Base-by-base conservation (phyloP, 2,113 vertebrate species). In the Corydoras maculifer region DNA sequence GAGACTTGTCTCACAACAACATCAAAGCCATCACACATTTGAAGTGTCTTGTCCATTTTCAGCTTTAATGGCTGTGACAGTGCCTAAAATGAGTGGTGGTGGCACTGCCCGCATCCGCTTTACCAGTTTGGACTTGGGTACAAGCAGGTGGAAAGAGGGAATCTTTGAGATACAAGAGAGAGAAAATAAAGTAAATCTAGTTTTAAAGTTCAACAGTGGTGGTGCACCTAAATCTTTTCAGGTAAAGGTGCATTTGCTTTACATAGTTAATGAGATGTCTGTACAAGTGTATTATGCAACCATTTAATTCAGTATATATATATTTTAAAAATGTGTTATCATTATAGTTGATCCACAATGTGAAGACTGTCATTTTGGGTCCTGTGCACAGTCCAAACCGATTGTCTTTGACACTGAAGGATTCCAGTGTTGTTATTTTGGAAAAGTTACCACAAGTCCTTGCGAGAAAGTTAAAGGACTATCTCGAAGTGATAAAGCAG, bases 131-230 rank as follows among this genome's bases (percentile, higher is more conserved):
- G 94, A 97, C 9, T 83, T 92, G 50, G 95, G 97, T 9, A 93
- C 93, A 81, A 94, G 93, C 7, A 94, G 90, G 53, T 99, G 96
- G 96, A 98, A 89, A 84, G 95, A 99, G 79, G 97, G 97, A 49
- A 90, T 90, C 12, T 97, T 98, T 87, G 96, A 98, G 87, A 93
- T 99, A 66, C 87, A 94, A 71, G 97, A 99, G 83, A 97, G 93
- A 81, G 96, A 98, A 74, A 97, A 88, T 85, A 98, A 94, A 90
- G 86, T 93, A 74, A 94, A 79, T 78, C 87, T 99, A 25, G 86
- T 91, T 15, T 78, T 99, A 62, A 91, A 90, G 80, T 99, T 95
- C 85, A 98, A 79, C 80, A 90, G 92, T 75, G 94, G 95, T 51
- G 95, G 95, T 65, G 80, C 90, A 30, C 81, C 92, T 54, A 94